A percentile compares a stretch with the other conserved stretches of the same genome.
Conservation (phyloP, 1,140 invertebrate genomes). For the Branchinecta lynchi region DNA sequence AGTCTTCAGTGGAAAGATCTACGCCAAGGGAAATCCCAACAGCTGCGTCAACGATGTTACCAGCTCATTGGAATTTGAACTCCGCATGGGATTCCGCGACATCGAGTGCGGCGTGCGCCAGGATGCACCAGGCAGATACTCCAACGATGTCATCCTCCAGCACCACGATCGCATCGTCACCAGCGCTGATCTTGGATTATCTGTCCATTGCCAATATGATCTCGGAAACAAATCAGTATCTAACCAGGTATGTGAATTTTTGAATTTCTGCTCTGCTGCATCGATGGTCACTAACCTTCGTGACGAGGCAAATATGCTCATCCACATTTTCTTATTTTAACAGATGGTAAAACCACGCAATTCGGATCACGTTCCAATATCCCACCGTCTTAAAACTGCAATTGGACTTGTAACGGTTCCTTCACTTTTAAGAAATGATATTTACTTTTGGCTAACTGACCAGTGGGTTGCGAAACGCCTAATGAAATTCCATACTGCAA, state of each 20-base stretch:
- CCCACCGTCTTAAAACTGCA: too few relatives aligned
- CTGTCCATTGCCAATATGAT: slow-evolving; percentile 83
- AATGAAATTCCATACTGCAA: too few relatives aligned
- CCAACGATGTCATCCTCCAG: slow-evolving; percentile 80
- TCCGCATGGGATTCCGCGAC: slow-evolving; percentile 78
- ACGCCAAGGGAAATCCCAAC: slow-evolving; percentile 79
- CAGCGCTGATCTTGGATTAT: slow-evolving; percentile 75
- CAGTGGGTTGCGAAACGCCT: too few relatives aligned
- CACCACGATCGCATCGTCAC: slow-evolving; percentile 91
- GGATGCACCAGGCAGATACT: slow-evolving; percentile 40
- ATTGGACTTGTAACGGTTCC: too few relatives aligned
- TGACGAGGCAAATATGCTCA: too few relatives aligned
- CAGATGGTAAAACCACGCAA: too few relatives aligned
- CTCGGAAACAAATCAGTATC: slow-evolving; percentile 81
- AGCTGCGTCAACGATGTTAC: slow-evolving; percentile 74
- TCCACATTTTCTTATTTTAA: too few relatives aligned
- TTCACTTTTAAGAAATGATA: too few relatives aligned
- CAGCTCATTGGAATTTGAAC: slow-evolving; percentile 65
- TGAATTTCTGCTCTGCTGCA: too few relatives aligned
- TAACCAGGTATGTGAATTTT: slow-evolving; percentile 42
- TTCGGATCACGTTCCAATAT: too few relatives aligned
- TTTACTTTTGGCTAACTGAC: too few relatives aligned
- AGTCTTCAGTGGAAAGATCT: slow-evolving; percentile 83
- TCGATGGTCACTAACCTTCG: too few relatives aligned
- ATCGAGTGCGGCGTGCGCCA: slow-evolving; percentile 54